Evolutionary conservation across 2,797 vertebrate species (phyloP), one percentile per base, ranked within the genome.

Genomic region (Pseudopleuronectes americanus): DNA sequence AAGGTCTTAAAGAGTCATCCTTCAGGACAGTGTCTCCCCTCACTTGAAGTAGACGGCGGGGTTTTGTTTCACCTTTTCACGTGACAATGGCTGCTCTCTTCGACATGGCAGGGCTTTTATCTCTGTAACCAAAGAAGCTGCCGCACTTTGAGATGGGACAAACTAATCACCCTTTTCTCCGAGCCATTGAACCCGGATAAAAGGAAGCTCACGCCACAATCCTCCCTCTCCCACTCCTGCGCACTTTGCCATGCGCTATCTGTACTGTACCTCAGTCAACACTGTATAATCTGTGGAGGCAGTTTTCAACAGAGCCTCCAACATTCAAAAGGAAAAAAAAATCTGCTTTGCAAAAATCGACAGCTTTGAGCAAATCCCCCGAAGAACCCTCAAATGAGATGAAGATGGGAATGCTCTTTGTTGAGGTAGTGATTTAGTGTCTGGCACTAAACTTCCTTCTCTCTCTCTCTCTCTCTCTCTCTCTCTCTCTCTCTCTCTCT

Each of bases 111-210:
- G 28, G 31, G 70, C 89, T 93, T 93, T 93, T 91, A 93, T 93
- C 88, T 91, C 76, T 41, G 89, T 90, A 93, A 94, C 91, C 79
- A 81, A 90, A 94, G 91, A 91, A 49, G 62, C 74, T 81, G 80
- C 86, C 85, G 86, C 84, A 87, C 88, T 91, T 90, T 87, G 81
- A 89, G 90, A 92, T 71, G 76, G 87, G 91, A 87, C 86, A 74
- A 92, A 90, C 85, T 89, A 93, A 91, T 93, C 89, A 84, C 84
- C 85, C 85, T 88, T 88, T 90, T 92, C 89, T 93, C 87, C 84
- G 84, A 91, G 87, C 89, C 86, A 89, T 85, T 93, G 90, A 94
- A 87, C 77, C 85, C 21, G 87, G 90, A 94, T 93, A 90, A 92
- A 94, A 87, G 91, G 84, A 89, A 83, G 80, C 84, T 92, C 80